Percentiles rank a stretch among this genome's conserved stretches.
phyloP scores from a whole-genome alignment of 2,888 invertebrate genomes.

The Temnothorax unifasciatus region DNA sequence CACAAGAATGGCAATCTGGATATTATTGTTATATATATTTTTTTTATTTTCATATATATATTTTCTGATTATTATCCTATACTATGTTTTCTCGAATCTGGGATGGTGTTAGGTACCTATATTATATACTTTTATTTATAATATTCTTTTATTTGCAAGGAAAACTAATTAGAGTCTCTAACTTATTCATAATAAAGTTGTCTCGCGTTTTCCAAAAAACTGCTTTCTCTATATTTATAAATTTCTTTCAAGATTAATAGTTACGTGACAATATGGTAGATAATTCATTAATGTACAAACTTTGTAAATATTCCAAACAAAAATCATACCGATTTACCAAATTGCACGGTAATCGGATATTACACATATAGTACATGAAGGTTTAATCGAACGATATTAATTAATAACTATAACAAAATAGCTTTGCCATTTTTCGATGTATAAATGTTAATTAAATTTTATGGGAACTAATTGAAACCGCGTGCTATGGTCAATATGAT shows the following conservation, averaged over 20 bases:
- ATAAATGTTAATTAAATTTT: slow-evolving; percentile 68
- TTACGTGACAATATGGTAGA: not conserved
- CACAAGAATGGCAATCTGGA: not conserved
- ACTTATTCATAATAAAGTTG: not conserved
- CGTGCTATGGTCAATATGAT: not conserved
- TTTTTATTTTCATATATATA: not conserved
- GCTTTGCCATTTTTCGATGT: slow-evolving; percentile 14
- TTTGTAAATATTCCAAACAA: not conserved
- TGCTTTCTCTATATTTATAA: not conserved
- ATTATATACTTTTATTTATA: not conserved
- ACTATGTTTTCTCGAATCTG: not conserved
- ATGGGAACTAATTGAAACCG: slow-evolving; percentile 52
- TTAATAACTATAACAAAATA: slow-evolving; percentile 47
- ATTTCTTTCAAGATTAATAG: not conserved
- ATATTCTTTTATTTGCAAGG: not conserved
- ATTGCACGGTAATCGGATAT: slow-evolving; percentile 26
- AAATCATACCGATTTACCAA: slow-evolving; percentile 3
- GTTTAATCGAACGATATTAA: slow-evolving; percentile 43
- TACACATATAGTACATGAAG: not conserved
- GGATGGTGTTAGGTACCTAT: too few species aligned
- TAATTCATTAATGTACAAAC: not conserved
- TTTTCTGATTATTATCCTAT: too few species aligned
- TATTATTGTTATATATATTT: not conserved
- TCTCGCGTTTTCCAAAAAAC: not conserved
- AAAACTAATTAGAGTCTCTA: not conserved